A percentile compares a stretch with the other conserved stretches of the same genome.
These are phyloP conservation scores for Microtus oregoni DNA, from an alignment of 2,113 vertebrate species.

Conservation along the genomic window DNA sequence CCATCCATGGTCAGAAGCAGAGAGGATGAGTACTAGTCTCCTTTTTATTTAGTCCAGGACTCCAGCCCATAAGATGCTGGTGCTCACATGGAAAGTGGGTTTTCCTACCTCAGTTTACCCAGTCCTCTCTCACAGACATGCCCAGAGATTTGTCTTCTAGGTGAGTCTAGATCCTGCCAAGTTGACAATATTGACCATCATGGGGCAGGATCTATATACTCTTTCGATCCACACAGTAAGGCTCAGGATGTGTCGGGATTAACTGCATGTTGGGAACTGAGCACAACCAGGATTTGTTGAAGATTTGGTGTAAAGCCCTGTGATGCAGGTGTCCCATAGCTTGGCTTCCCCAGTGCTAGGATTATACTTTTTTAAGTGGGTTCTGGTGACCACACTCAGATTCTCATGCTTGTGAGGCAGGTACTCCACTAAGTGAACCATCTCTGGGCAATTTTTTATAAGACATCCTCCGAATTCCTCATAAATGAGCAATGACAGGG, in stretches of 20 bases:
- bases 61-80: background rate
- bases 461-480: background rate
- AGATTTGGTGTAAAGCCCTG: background rate
- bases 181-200: background rate
- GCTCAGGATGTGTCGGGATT: background rate
- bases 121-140: background rate
- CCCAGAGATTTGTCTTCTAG: background rate
- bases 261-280: background rate
- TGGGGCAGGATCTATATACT: background rate
- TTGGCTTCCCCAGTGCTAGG: background rate
- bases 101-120: background rate
- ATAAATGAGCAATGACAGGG: background rate
- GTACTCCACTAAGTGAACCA: background rate
- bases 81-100: background rate
- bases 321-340: background rate
- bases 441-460: background rate
- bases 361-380: background rate
- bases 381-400: background rate
- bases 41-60: background rate
- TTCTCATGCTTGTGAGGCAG: background rate
- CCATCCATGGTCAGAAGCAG: background rate
- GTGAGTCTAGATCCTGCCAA: background rate
- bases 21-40: background rate
- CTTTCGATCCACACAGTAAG: background rate
- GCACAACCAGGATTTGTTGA: background rate